phyloP scores from a whole-genome alignment of 2,888 invertebrate species.

The Lacanobia wlatinum region DNA sequence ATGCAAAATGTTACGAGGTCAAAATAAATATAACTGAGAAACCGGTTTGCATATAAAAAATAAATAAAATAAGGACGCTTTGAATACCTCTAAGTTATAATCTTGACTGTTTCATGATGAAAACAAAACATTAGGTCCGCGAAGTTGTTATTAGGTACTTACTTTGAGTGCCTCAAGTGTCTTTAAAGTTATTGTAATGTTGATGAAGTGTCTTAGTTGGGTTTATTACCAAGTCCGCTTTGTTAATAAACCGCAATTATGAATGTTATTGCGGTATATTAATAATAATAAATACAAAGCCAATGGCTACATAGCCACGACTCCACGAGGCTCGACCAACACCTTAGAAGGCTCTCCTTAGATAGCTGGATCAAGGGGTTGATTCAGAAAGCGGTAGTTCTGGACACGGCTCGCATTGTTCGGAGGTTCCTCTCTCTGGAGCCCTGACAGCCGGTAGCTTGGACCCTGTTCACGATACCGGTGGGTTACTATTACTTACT shows the following conservation, averaged over 20 bases:
- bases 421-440: too few relatives aligned
- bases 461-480: too few relatives aligned
- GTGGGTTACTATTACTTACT: too few relatives aligned
- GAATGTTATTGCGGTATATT: too few relatives aligned
- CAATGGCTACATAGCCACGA: too few relatives aligned
- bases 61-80: background rate
- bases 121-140: constrained; percentile 40
- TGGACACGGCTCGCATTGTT: too few relatives aligned
- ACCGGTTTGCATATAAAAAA: constrained; percentile 5
- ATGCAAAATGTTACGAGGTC: constrained; percentile 32
- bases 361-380: too few relatives aligned
- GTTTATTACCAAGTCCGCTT: constrained; percentile 12
- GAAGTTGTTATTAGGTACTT: constrained; percentile 9
- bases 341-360: too few relatives aligned
- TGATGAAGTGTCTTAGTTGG: constrained; percentile 4
- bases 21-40: constrained; percentile 1
- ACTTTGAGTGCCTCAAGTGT: constrained; percentile 14
- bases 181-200: constrained; percentile 29
- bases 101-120: constrained; percentile 7
- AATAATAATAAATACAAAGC: too few relatives aligned
- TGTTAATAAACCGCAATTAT: constrained; percentile 6
- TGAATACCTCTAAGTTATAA: constrained; percentile 8
- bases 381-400: too few relatives aligned
- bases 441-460: too few relatives aligned
- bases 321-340: too few relatives aligned